phyloP scores from a whole-genome alignment of 2,797 vertebrate genomes.

The Gymnoscopelus microlampas region DNA sequence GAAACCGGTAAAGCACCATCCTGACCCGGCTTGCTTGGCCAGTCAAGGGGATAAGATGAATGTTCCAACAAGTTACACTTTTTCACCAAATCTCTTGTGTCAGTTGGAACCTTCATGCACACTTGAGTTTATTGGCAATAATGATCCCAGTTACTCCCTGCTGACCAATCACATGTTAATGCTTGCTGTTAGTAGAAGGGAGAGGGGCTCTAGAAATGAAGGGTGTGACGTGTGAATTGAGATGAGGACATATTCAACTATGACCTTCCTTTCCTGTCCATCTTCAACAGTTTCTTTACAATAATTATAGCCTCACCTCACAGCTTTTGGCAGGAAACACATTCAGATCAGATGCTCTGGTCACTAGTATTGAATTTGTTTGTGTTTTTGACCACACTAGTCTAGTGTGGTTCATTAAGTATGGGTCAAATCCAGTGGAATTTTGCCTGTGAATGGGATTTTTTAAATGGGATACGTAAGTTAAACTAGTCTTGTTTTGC shows the following conservation, averaged over 20 bases:
- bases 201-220: conserved; percentile 19
- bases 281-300: conserved; percentile 1
- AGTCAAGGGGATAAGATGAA: conserved; percentile 22
- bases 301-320: conserved; percentile 5
- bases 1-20: conserved; percentile 11
- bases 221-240: conserved; percentile 35
- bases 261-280: conserved; percentile 31
- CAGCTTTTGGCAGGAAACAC: conserved; percentile 1
- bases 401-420: too few species aligned
- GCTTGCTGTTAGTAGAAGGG: conserved; percentile 42
- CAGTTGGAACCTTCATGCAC: conserved; percentile 61
- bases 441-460: too few species aligned
- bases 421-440: too few species aligned
- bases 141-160: conserved; percentile 66
- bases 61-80: conserved; percentile 43
- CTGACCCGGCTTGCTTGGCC: conserved; percentile 30
- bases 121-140: conserved; percentile 66
- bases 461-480: too few species aligned
- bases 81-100: conserved; percentile 51
- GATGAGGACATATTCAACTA: conserved; percentile 30
- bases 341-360: not conserved
- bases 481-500: too few species aligned
- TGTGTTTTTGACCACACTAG: too few species aligned
- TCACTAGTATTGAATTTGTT: too few species aligned
- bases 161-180: conserved; percentile 71